Conservation (phyloP, 2,888 invertebrate genomes). For the Hypena proboscidalis region DNA sequence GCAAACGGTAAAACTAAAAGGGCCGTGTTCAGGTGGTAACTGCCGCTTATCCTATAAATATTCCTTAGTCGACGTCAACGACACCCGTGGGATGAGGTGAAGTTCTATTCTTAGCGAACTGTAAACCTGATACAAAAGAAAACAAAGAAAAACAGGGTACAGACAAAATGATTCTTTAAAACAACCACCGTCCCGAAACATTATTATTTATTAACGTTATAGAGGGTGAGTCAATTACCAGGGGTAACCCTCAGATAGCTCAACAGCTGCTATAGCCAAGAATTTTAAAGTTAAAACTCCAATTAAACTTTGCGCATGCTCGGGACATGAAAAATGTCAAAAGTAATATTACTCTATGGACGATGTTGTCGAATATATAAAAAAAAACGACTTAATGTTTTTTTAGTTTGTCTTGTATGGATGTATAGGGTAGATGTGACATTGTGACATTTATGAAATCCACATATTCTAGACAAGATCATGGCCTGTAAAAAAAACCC, state of each 20-base stretch:
- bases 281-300: constrained; percentile 1
- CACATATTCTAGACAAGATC: too few species aligned
- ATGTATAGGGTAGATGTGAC: too few species aligned
- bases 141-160: background rate
- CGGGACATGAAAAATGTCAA: background rate
- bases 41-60: too few species aligned
- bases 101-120: background rate
- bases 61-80: background rate
- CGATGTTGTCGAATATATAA: too few species aligned
- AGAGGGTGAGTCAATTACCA: constrained; percentile 2
- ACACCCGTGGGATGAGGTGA: background rate
- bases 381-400: too few species aligned
- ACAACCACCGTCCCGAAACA: background rate
- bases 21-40: too few species aligned
- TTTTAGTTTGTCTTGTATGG: too few species aligned
- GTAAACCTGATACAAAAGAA: background rate
- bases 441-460: too few species aligned
- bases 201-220: constrained; percentile 2
- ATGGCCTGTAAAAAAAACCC: too few species aligned
- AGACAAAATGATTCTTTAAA: constrained; percentile 1
- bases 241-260: background rate
- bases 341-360: background rate
- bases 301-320: background rate
- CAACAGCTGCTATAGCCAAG: background rate
- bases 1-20: too few species aligned